Percentiles rank a stretch among this genome's conserved stretches.
Conservation (phyloP, 2,797 vertebrate genomes). For the Allobates femoralis region DNA sequence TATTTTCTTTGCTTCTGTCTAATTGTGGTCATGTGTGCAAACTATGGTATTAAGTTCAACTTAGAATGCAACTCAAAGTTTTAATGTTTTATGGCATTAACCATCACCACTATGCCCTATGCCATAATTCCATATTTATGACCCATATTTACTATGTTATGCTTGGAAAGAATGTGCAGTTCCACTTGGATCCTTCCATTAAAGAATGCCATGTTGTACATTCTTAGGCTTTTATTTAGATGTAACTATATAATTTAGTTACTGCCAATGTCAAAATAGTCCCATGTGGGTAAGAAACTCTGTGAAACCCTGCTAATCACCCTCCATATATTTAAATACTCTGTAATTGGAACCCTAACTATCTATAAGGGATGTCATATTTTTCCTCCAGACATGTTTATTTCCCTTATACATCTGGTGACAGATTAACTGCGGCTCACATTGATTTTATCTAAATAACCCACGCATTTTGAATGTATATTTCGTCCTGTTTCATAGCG, state of each 20-base stretch:
- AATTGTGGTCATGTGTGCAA: background rate
- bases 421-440: slow-evolving; percentile 1
- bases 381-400: slow-evolving; percentile 31
- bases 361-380: slow-evolving; percentile 33
- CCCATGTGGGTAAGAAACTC: background rate
- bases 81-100: background rate
- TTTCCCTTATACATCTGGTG: slow-evolving; percentile 12
- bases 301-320: background rate
- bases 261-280: slow-evolving; percentile 20
- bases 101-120: background rate
- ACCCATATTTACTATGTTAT: background rate
- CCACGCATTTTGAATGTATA: slow-evolving; percentile 25
- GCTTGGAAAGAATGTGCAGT: background rate
- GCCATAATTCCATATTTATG: background rate
- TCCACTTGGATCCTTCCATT: background rate
- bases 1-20: background rate
- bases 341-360: slow-evolving; percentile 4
- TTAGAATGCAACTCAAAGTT: background rate
- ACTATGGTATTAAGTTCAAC: background rate
- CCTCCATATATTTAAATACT: slow-evolving; percentile 20
- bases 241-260: slow-evolving; percentile 21
- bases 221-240: background rate
- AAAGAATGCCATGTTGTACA: background rate
- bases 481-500: background rate
- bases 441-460: slow-evolving; percentile 13